phyloP scores from a whole-genome alignment of 2,888 invertebrate species.

The Synanthedon andrenaeformis region DNA sequence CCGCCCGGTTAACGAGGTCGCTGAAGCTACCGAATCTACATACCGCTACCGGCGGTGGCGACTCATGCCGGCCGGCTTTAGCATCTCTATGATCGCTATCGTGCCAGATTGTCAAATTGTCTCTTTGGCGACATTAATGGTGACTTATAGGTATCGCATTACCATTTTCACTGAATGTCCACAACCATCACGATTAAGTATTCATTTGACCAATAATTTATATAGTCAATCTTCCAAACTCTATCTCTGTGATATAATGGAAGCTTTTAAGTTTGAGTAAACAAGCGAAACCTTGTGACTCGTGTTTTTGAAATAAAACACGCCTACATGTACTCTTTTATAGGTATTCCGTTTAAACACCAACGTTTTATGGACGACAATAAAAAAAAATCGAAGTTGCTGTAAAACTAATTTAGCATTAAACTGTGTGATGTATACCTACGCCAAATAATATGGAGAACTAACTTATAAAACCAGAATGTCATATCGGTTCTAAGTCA shows the following conservation, averaged over 20 bases:
- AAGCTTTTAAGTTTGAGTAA: background rate
- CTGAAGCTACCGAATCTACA: conserved; percentile 45
- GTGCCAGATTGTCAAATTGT: conserved; percentile 31
- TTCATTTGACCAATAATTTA: conserved; percentile 27
- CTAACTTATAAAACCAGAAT: no score
- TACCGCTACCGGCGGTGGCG: conserved; percentile 21
- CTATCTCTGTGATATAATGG: background rate
- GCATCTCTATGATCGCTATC: conserved; percentile 27
- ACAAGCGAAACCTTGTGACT: background rate
- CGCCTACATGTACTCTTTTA: background rate
- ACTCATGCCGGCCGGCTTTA: conserved; percentile 33
- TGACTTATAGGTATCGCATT: conserved; percentile 39
- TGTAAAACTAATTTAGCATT: background rate
- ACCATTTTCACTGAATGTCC: conserved; percentile 42
- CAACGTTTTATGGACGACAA: background rate
- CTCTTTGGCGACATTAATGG: conserved; percentile 33
- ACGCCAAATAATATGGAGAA: no score
- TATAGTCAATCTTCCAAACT: conserved; percentile 10
- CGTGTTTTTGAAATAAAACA: conserved; percentile 1
- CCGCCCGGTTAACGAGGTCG: conserved; percentile 30
- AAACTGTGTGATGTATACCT: background rate
- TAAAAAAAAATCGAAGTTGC: background rate
- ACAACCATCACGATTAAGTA: conserved; percentile 33
- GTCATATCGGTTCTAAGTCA: no score
- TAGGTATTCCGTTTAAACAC: background rate